A percentile compares a stretch with the other conserved stretches of the same genome.
These are phyloP conservation scores for Epizoanthus rinbou DNA, from an alignment of 92 coral and sea anemone species.

Conservation along the genomic window DNA sequence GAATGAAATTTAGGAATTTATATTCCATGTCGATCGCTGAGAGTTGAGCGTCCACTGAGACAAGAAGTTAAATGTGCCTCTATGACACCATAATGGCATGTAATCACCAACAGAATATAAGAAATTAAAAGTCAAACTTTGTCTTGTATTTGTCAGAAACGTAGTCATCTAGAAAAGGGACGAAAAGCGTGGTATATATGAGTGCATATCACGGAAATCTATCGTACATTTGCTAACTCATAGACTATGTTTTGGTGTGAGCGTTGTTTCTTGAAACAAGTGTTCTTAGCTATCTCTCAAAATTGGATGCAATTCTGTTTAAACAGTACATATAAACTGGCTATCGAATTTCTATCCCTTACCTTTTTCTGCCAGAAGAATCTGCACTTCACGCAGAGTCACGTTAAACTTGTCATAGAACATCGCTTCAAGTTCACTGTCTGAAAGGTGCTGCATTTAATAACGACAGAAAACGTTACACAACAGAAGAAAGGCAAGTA, in stretches of 20 bases:
- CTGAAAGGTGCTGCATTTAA: constrained; percentile 71
- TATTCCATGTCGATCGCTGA: not conserved
- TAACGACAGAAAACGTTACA: not conserved
- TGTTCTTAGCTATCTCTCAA: not conserved
- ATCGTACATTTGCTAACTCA: no score
- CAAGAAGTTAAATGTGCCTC: not conserved
- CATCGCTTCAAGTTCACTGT: constrained; percentile 84
- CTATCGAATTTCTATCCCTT: not conserved
- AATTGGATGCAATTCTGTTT: not conserved
- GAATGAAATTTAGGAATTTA: no score
- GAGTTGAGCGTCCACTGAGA: not conserved
- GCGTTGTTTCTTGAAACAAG: no score
- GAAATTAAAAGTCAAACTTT: no score
- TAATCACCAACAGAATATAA: no score
- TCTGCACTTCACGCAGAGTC: constrained; percentile 82
- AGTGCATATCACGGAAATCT: no score
- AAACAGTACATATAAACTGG: not conserved
- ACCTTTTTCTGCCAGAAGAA: constrained; percentile 86
- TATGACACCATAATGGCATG: not conserved
- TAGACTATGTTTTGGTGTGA: no score
- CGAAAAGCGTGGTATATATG: no score
- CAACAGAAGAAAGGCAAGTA: no score
- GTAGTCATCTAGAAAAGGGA: no score
- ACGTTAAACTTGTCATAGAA: constrained; percentile 89
- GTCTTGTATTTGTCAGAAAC: no score